These are phyloP conservation scores for Pterocles burchelli DNA, from an alignment of 2,113 vertebrate species.

Conservation along the genomic window DNA sequence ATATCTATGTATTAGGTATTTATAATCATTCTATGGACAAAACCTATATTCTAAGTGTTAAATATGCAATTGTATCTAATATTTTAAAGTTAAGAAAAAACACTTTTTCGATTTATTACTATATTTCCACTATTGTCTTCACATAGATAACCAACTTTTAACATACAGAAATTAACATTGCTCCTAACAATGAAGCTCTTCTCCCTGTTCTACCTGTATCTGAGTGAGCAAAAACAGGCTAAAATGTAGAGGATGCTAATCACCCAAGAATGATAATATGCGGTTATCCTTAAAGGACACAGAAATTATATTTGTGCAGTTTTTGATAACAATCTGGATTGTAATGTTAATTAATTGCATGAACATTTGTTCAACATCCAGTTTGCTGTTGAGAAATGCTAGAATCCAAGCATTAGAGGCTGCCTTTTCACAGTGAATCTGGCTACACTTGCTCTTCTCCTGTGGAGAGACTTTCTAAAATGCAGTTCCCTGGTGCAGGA, in stretches of 20 bases:
- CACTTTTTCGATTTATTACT: neutral
- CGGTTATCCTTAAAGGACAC: neutral
- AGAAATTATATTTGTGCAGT: neutral
- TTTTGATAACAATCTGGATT: neutral
- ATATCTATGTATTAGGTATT: neutral
- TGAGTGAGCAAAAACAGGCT: neutral
- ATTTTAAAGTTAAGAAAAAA: neutral
- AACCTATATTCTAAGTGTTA: neutral
- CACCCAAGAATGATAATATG: neutral
- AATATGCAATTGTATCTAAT: neutral
- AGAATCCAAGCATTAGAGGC: neutral
- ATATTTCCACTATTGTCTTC: neutral
- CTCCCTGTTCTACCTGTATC: neutral
- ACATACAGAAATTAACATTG: neutral
- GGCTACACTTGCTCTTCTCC: neutral
- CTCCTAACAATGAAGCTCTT: neutral
- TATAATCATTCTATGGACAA: neutral
- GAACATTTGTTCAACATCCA: neutral
- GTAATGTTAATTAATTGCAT: neutral
- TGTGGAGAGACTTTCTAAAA: neutral
- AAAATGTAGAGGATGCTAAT: neutral
- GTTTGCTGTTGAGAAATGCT: neutral
- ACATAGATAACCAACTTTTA: neutral
- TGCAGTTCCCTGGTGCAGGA: neutral
- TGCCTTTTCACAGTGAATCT: neutral